A percentile compares a stretch with the other conserved stretches of the same genome.
These are phyloP conservation scores for Oophaga pumilio DNA, from an alignment of 2,113 vertebrate genomes.

Conservation along the genomic window DNA sequence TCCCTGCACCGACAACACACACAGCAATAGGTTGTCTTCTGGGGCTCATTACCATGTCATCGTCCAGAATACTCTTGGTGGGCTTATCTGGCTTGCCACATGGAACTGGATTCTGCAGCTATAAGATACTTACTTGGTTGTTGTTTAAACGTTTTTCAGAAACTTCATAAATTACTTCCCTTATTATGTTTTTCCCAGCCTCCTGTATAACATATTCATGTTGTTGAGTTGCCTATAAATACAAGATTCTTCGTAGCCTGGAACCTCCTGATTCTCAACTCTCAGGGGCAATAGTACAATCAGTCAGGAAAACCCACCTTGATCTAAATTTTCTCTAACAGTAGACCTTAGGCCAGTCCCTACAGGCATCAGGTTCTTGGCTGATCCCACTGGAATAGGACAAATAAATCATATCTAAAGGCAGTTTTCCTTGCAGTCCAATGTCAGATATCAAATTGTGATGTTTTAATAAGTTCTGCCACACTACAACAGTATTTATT, in stretches of 20 bases:
- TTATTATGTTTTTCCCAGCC: background rate
- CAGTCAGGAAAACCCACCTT: background rate
- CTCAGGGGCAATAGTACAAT: background rate
- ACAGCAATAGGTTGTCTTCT: background rate
- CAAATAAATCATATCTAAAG: background rate
- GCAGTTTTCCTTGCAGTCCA: background rate
- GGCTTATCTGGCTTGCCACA: background rate
- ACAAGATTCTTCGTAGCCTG: background rate
- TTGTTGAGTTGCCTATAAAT: background rate
- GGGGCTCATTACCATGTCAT: constrained; percentile 33
- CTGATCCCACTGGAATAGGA: background rate
- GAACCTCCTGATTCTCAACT: background rate
- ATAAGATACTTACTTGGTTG: background rate
- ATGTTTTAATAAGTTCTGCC: background rate
- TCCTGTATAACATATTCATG: background rate
- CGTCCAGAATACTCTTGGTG: background rate
- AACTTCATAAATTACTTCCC: background rate
- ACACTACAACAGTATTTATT: background rate
- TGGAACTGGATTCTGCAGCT: background rate
- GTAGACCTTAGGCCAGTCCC: background rate
- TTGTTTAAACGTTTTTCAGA: background rate
- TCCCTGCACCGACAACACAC: constrained; percentile 5
- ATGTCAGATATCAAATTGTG: background rate
- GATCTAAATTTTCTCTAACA: background rate
- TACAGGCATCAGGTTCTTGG: background rate